Evolutionary conservation across 2,113 vertebrate species (phyloP), one percentile per base, ranked within the genome.

Genomic region (Smithornis capensis): DNA sequence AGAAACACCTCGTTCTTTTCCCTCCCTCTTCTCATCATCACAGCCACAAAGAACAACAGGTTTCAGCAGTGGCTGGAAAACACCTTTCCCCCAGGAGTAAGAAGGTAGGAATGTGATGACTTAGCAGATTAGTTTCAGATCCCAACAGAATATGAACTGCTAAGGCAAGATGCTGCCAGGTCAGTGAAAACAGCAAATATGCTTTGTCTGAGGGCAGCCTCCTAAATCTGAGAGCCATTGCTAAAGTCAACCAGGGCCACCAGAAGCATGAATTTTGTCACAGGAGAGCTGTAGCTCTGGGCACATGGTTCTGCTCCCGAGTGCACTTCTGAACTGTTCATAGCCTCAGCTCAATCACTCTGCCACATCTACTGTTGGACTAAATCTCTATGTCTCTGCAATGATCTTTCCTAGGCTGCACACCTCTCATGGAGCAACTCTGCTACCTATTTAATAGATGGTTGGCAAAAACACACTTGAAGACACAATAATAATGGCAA

Each of bases 311-410:
- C 70, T 73, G 33, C 42, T 79, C 28, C 67, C 44, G 14, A 33
- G 44, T 22, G 53, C 3, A 1, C 37, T 17, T 19, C 53, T 47
- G 18, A 70, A 27, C 45, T 59, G 68, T 50, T 78, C 1, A 1
- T 40, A 67, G 21, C 40, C 2, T 0, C 2, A 0, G 52, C 12
- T 83, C 44, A 14, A 13, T 49, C 28, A 4, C 18, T 70, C 57
- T 29, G 33, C 38, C 56, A 29, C 29, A 69, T 7, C 21, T 63
- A 4, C n/a, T 50, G 37, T 18, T 56, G n/a, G 31, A 23, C 37
- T 42, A 49, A 70, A 2, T 35, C 69, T 69, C 44, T 80, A 49
- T 65, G 3, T 35, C 69, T 74, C 50, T 83, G 35, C 50, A 45
- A 23, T 50, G 35, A 53, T 19, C 35, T 50, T 70, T 78, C 62